Evolutionary conservation across 1,140 invertebrate species (phyloP).

Genomic region (Bathynomus jamesi): DNA sequence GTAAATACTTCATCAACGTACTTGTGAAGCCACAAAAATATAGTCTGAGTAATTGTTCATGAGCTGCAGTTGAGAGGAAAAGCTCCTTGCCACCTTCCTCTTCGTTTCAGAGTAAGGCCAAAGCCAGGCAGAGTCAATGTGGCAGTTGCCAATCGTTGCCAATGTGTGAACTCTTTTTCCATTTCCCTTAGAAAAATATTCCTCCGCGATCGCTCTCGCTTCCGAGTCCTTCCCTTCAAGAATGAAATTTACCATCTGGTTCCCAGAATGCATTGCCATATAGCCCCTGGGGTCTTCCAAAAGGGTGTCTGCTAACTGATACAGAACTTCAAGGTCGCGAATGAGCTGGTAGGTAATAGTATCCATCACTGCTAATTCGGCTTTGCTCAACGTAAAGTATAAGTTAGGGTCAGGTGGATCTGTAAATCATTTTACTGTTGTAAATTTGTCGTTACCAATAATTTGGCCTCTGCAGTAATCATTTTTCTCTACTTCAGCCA

Average conservation of each 20-base stretch:
- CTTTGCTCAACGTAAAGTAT: background rate
- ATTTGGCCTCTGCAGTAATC: background rate
- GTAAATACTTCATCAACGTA: conserved; percentile 26
- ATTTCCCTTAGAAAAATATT: conserved; percentile 44
- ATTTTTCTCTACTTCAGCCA: background rate
- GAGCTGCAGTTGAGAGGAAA: conserved; percentile 45
- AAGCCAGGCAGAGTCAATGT: conserved; percentile 52
- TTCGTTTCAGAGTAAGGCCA: conserved; percentile 53
- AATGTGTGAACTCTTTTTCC: conserved; percentile 47
- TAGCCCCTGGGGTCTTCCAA: background rate
- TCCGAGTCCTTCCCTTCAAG: background rate
- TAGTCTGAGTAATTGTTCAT: conserved; percentile 50
- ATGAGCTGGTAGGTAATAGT: background rate
- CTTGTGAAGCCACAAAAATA: conserved; percentile 50
- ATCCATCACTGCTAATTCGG: conserved; percentile 1
- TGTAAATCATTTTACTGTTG: background rate
- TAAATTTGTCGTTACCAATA: background rate
- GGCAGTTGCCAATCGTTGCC: conserved; percentile 50
- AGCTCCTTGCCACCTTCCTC: conserved; percentile 50
- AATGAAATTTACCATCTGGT: conserved; percentile 4
- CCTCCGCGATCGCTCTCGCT: background rate
- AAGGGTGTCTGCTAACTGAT: background rate
- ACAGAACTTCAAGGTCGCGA: background rate
- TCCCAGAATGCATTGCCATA: background rate
- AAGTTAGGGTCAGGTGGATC: background rate